phyloP scores from a whole-genome alignment of 2,113 vertebrate species.

The Pseudopodoces humilis region DNA sequence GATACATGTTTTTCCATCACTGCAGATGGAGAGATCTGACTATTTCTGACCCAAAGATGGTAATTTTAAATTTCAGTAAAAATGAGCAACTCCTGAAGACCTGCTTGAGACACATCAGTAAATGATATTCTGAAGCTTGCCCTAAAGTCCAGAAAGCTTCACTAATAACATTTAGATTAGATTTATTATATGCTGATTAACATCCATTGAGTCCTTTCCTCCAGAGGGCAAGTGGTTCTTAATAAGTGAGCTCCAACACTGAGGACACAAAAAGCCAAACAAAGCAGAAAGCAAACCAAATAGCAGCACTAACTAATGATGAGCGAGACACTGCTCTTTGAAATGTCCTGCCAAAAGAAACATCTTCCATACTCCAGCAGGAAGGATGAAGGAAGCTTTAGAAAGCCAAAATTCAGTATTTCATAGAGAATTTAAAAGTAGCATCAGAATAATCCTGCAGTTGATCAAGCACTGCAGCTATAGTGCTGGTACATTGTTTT shows the following conservation, averaged over 20 bases:
- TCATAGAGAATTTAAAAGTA: not conserved
- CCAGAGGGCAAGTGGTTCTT: not conserved
- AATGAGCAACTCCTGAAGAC: not conserved
- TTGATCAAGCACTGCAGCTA: not conserved
- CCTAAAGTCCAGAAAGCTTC: not conserved
- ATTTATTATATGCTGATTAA: slow-evolving; percentile 36
- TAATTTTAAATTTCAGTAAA: slow-evolving; percentile 11
- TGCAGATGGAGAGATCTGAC: not conserved
- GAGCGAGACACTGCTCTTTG: not conserved
- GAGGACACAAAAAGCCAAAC: not conserved
- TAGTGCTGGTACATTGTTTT: not conserved
- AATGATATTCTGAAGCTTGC: not conserved
- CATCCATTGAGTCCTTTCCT: slow-evolving; percentile 2
- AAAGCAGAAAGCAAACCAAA: slow-evolving; percentile 4
- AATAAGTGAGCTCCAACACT: not conserved
- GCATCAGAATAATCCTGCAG: not conserved
- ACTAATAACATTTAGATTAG: not conserved
- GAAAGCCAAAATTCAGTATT: not conserved
- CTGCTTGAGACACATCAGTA: not conserved
- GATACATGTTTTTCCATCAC: not conserved
- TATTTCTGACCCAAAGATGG: not conserved
- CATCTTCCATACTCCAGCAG: not conserved
- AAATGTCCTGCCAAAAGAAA: slow-evolving; percentile 25
- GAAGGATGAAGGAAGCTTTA: not conserved
- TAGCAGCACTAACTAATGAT: not conserved